Percentiles rank a stretch among this genome's conserved stretches.
phyloP scores from a whole-genome alignment of 2,888 invertebrate genomes.

The Aproaerema taeniolella region DNA sequence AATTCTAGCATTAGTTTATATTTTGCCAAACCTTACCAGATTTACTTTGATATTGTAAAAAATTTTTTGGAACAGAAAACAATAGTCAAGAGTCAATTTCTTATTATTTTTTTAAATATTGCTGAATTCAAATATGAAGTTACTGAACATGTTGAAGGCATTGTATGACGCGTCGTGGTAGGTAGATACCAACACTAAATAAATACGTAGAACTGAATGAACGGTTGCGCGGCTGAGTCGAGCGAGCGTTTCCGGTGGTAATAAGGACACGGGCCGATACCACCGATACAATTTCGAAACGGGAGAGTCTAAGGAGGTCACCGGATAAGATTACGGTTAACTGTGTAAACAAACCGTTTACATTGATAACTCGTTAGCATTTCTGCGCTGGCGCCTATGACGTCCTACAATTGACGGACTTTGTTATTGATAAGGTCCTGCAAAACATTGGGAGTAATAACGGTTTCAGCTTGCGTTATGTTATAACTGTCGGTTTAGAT shows the following conservation, averaged over 20 bases:
- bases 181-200: constrained; percentile 47
- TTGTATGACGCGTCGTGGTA: constrained; percentile 44
- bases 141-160: constrained; percentile 27
- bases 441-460: constrained; percentile 18
- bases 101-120: too few species aligned
- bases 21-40: too few species aligned
- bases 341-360: constrained; percentile 75
- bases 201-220: constrained; percentile 67
- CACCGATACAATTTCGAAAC: constrained; percentile 71
- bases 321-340: constrained; percentile 75
- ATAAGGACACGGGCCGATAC: constrained; percentile 68
- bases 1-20: too few species aligned
- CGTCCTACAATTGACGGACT: constrained; percentile 44
- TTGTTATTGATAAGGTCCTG: constrained; percentile 47
- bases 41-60: too few species aligned
- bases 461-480: not conserved
- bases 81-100: too few species aligned
- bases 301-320: constrained; percentile 75
- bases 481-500: too few species aligned
- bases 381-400: constrained; percentile 70
- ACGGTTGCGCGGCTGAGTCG: constrained; percentile 49
- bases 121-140: too few species aligned
- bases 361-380: constrained; percentile 71
- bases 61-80: too few species aligned
- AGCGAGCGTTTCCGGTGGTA: constrained; percentile 66